Percentiles rank a stretch among this genome's conserved stretches.
Evolutionary conservation across 2,888 invertebrate genomes (phyloP).

Genomic region (Phengaris arion): DNA sequence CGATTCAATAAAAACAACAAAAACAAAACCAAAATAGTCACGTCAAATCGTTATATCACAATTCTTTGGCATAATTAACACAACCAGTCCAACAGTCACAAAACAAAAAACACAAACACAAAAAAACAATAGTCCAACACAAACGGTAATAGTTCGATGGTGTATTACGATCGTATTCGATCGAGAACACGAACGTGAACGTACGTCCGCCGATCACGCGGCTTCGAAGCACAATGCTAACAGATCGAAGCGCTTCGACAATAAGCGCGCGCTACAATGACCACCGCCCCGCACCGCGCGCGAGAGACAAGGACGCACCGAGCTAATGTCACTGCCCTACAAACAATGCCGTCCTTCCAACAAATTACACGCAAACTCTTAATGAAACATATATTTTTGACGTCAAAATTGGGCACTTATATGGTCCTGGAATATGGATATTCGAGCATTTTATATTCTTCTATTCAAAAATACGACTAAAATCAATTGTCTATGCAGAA

Average conservation of each 20-base stretch:
- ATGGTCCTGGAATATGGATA: background rate
- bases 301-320: slow-evolving; percentile 77
- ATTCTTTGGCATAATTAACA: slow-evolving; percentile 68
- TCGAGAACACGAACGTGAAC: slow-evolving; percentile 49
- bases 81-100: slow-evolving; percentile 53
- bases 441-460: slow-evolving; percentile 29
- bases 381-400: slow-evolving; percentile 50
- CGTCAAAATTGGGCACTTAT: slow-evolving; percentile 20
- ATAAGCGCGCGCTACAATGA: slow-evolving; percentile 79
- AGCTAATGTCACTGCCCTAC: slow-evolving; percentile 78
- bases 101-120: slow-evolving; percentile 51
- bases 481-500: slow-evolving; percentile 76
- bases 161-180: slow-evolving; percentile 59
- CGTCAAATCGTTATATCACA: slow-evolving; percentile 65
- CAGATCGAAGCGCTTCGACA: slow-evolving; percentile 77
- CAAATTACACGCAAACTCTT: slow-evolving; percentile 47
- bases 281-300: slow-evolving; percentile 69
- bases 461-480: slow-evolving; percentile 53
- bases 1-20: slow-evolving; percentile 50
- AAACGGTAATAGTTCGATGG: slow-evolving; percentile 50
- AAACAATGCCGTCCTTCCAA: slow-evolving; percentile 72
- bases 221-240: slow-evolving; percentile 74
- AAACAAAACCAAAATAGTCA: slow-evolving; percentile 55
- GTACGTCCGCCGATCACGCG: slow-evolving; percentile 63
- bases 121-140: slow-evolving; percentile 55